Conservation (phyloP, 92 coral and sea anemone species). For the Montipora capitata region DNA sequence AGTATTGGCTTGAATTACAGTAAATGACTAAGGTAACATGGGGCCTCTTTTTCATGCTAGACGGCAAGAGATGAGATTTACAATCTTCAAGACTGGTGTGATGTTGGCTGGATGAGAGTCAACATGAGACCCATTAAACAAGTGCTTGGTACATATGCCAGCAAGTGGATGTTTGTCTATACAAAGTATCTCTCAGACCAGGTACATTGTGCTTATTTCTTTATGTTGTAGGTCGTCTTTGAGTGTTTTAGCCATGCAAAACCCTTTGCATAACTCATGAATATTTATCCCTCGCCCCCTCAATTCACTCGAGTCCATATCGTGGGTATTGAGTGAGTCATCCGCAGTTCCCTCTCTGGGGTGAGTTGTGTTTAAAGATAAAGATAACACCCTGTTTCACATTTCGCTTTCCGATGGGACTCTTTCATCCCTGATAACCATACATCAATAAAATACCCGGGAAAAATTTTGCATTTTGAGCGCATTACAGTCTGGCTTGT, state of each 20-base stretch:
- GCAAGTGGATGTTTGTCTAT: slow-evolving; percentile 99
- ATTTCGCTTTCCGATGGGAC: too few species aligned
- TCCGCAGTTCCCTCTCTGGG: too few species aligned
- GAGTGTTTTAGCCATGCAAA: not conserved
- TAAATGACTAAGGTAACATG: not conserved
- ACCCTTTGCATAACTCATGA: too few species aligned
- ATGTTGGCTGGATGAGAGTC: slow-evolving; percentile 98
- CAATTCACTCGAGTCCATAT: too few species aligned
- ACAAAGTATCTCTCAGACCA: slow-evolving; percentile 98
- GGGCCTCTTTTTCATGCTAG: slow-evolving; percentile 39
- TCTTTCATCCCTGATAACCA: too few species aligned
- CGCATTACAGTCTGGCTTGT: too few species aligned
- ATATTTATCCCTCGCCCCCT: too few species aligned
- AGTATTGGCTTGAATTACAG: not conserved
- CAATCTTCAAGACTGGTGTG: slow-evolving; percentile 96
- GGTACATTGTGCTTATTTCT: slow-evolving; percentile 35
- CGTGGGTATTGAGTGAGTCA: too few species aligned
- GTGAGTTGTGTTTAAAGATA: too few species aligned
- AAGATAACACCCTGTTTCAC: too few species aligned
- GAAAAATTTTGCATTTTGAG: too few species aligned
- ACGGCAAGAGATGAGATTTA: slow-evolving; percentile 96
- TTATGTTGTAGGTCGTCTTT: not conserved
- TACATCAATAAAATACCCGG: too few species aligned
- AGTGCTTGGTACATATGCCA: slow-evolving; percentile 95
- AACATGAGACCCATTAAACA: slow-evolving; percentile 98